Evolutionary conservation across 2,888 invertebrate species (phyloP), one percentile per base, ranked within the genome.

Genomic region (Synanthedon myopaeformis): DNA sequence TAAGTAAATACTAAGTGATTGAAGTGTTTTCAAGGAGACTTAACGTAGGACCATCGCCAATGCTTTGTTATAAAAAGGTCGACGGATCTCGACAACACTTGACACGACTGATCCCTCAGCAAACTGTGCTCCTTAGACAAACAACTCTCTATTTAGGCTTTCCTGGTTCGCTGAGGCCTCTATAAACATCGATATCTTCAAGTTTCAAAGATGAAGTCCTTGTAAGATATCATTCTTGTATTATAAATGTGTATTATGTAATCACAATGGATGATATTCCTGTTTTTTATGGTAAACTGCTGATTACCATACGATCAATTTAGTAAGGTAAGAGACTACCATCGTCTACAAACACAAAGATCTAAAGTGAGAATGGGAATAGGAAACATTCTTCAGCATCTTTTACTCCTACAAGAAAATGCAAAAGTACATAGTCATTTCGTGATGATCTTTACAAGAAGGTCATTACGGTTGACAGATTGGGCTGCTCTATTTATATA

Each of bases 51-150:
- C n/a, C 13, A 14, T 14, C 45, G 14, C 45, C 45, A 35, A 35
- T 35, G 35, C 8, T 45, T 45, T 45, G 13, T n/a, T 45, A 45
- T 45, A 45, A 45, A 45, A 45, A 58, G 62, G 58, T 59, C 55
- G 53, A 13, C 55, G 56, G 53, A 55, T 13, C 48, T 14, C 53
- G 35, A 58, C 57, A 59, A 58, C 58, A 53, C 63, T 45, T 45
- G 45, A 45, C 62, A 54, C 60, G 61, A 64, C 66, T 68, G 70
- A 76, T 75, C 70, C 68, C 65, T 62, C 57, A 51, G 64, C 64
- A 74, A 74, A 72, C 70, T 67, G 62, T 57, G 60, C 64, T 66
- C 70, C 70, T 66, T 68, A 6, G 14, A 8, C 35, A 45, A 13
- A 45, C 45, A 45, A 48, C 49, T 52, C 13, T 52, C 13, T 52